These are phyloP conservation scores for Tryphoninae sp. DNA, from an alignment of 2,888 invertebrate genomes.

Conservation along the genomic window DNA sequence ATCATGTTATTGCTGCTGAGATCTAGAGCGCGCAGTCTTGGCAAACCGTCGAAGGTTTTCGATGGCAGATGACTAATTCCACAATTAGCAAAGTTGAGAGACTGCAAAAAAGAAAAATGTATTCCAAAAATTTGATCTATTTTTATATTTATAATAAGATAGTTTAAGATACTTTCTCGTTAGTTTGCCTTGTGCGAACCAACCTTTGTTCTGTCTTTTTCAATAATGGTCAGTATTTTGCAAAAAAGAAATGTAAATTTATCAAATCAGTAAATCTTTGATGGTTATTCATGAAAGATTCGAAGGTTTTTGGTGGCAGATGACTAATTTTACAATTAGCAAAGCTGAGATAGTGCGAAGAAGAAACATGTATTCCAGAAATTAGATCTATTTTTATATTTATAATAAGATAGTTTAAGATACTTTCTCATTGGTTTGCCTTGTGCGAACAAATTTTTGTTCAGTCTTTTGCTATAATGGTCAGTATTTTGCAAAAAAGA, in stretches of 20 bases:
- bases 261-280: neutral
- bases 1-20: conserved; percentile 75
- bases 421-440: no score
- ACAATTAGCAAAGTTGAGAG: conserved; percentile 73
- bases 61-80: conserved; percentile 72
- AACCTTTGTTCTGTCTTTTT: no score
- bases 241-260: neutral
- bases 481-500: conserved; percentile 7
- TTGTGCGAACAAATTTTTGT: no score
- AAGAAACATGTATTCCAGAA: conserved; percentile 10
- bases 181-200: no score
- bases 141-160: no score
- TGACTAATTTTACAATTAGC: conserved; percentile 74
- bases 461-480: neutral
- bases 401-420: no score
- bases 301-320: conserved; percentile 71
- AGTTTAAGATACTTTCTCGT: no score
- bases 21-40: conserved; percentile 73
- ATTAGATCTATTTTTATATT: neutral
- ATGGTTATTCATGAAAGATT: neutral
- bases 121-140: conserved; percentile 1
- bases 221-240: neutral
- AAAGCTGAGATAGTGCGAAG: conserved; percentile 72
- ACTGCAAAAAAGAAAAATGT: conserved; percentile 65
- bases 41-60: conserved; percentile 72